Conservation (phyloP, 37 sponge, comb jelly and placozoan genomes). For the Cliona cf. orientalis region DNA sequence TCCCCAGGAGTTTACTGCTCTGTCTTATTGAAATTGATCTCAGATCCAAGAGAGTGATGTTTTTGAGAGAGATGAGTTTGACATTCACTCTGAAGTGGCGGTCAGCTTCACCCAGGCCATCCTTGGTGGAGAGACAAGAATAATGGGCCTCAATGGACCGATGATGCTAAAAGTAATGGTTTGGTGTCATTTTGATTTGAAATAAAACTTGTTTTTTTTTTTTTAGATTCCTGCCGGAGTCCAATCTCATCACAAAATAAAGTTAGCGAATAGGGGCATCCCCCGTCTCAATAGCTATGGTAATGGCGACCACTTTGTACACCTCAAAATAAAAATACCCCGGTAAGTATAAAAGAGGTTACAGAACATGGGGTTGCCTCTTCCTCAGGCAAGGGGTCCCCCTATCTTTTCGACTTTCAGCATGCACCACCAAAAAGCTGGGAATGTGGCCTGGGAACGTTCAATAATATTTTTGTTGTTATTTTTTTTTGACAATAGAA, state of each 20-base stretch:
- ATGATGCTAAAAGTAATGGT: constrained; percentile 77
- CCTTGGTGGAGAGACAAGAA: constrained; percentile 82
- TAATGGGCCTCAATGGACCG: constrained; percentile 79
- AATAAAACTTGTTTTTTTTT: not conserved
- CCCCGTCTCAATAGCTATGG: constrained; percentile 81
- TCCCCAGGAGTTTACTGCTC: constrained; percentile 1
- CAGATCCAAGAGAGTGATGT: constrained; percentile 63
- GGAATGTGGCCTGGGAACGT: not conserved
- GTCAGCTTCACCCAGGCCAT: constrained; percentile 89
- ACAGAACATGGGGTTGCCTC: not conserved
- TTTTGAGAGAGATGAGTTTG: constrained; percentile 85
- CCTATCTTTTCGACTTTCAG: too few relatives aligned
- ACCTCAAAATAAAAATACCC: constrained; percentile 88
- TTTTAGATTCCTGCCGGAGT: constrained; percentile 88
- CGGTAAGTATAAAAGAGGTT: constrained; percentile 47
- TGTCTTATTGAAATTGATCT: not conserved
- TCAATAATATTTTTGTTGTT: not conserved
- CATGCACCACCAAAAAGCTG: too few relatives aligned
- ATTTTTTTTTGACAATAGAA: constrained; percentile 36
- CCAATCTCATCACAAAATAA: constrained; percentile 85
- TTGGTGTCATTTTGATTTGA: not conserved
- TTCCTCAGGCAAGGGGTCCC: not conserved
- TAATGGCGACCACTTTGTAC: constrained; percentile 89
- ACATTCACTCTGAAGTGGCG: constrained; percentile 75
- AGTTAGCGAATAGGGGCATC: constrained; percentile 80